Evolutionary conservation across 2,113 vertebrate species (phyloP).

Genomic region (Sphaerodactylus townsendi): DNA sequence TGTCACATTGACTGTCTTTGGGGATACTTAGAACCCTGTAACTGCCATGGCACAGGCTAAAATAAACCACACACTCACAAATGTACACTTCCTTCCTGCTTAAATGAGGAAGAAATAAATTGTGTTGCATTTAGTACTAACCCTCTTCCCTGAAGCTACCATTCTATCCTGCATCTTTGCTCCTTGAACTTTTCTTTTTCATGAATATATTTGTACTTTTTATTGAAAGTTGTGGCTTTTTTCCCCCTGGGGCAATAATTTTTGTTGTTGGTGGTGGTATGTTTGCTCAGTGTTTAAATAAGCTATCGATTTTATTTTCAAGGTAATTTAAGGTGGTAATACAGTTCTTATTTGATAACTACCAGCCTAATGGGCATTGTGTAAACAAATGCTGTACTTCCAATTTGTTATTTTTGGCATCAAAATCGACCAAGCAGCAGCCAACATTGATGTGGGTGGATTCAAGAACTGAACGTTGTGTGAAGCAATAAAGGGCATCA

Average conservation of each 20-base stretch:
- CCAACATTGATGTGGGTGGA: background rate
- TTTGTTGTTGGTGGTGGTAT: conserved; percentile 26
- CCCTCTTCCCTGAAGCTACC: background rate
- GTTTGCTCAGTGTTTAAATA: conserved; percentile 58
- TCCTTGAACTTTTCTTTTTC: conserved; percentile 15
- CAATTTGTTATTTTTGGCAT: conserved; percentile 56
- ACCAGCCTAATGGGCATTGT: conserved; percentile 41
- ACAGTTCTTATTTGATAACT: conserved; percentile 60
- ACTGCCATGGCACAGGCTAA: background rate
- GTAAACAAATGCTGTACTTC: conserved; percentile 55
- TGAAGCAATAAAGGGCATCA: conserved; percentile 28
- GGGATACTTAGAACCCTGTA: conserved; percentile 9
- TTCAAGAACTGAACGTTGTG: background rate
- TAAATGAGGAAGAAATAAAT: conserved; percentile 30
- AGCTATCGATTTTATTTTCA: conserved; percentile 72
- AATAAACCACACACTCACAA: background rate
- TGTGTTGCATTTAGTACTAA: background rate
- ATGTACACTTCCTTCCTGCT: conserved; percentile 25
- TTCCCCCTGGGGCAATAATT: conserved; percentile 36
- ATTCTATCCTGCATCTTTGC: background rate
- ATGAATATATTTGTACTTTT: conserved; percentile 29
- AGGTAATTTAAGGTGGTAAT: conserved; percentile 65
- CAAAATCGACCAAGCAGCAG: conserved; percentile 25
- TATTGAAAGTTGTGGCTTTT: conserved; percentile 43
- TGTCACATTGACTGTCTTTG: no score